Conservation (phyloP, 2,888 invertebrate genomes). For the Prenolepis imparis region DNA sequence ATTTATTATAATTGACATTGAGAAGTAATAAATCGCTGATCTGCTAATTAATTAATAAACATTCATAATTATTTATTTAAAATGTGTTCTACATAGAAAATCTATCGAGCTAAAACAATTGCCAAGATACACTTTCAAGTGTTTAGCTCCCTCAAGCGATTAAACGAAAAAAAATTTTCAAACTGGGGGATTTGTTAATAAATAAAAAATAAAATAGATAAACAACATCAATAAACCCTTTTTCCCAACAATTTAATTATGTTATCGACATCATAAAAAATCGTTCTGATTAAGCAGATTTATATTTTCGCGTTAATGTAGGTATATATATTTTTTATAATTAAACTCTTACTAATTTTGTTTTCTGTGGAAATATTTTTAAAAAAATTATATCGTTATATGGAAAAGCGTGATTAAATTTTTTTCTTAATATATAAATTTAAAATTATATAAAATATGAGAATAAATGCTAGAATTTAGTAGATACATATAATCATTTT, state of each 20-base stretch:
- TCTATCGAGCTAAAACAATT: neutral
- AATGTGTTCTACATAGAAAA: neutral
- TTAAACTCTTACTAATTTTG: neutral
- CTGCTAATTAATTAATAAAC: neutral
- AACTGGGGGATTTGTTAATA: neutral
- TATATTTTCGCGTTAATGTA: neutral
- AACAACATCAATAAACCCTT: neutral
- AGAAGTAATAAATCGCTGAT: neutral
- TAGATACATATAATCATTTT: neutral
- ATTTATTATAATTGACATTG: neutral
- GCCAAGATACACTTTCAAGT: neutral
- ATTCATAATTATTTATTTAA: conserved; percentile 21
- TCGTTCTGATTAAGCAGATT: neutral
- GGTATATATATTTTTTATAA: neutral
- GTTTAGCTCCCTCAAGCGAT: neutral
- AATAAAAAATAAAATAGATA: neutral
- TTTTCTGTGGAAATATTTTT: neutral
- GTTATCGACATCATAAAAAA: neutral
- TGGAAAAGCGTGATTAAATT: neutral
- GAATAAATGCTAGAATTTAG: neutral
- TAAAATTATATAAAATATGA: neutral
- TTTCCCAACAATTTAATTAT: neutral
- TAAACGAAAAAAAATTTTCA: neutral
- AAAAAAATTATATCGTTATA: neutral
- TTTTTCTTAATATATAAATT: conserved; percentile 1